Evolutionary conservation across 2,113 vertebrate genomes (phyloP).

Genomic region (Xiphophorus couchianus): DNA sequence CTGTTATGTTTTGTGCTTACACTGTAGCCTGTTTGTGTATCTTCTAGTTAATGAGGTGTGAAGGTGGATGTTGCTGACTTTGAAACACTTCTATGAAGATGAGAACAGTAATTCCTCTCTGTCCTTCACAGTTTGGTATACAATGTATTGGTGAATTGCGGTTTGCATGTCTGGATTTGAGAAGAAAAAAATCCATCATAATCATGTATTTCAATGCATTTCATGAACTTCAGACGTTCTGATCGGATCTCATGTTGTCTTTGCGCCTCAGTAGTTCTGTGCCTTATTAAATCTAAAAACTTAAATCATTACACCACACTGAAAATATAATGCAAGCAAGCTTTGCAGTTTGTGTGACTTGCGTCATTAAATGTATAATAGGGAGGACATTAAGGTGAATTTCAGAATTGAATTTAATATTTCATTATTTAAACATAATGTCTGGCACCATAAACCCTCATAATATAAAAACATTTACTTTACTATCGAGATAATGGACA

Average conservation of each 20-base stretch:
- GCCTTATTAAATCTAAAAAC: too few species aligned
- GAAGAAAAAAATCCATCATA: background rate
- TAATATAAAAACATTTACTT: background rate
- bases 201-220: conserved; percentile 26
- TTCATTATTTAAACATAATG: background rate
- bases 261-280: conserved; percentile 27
- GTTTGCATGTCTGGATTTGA: background rate
- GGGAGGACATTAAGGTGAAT: background rate
- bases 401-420: background rate
- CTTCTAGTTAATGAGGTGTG: conserved; percentile 35
- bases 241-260: conserved; percentile 29
- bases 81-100: conserved; percentile 17
- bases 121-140: conserved; percentile 2
- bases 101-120: conserved; percentile 6
- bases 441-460: background rate
- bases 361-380: too few species aligned
- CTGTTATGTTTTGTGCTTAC: background rate
- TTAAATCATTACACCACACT: too few species aligned
- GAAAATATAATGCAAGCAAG: too few species aligned
- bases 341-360: too few species aligned
- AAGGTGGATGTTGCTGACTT: conserved; percentile 32
- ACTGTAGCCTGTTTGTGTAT: conserved; percentile 19
- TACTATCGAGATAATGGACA: background rate
- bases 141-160: background rate
- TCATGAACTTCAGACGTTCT: conserved; percentile 21